A percentile compares a stretch with the other conserved stretches of the same genome.
These are phyloP conservation scores for Drosophila nebulosa DNA, from an alignment of 1,140 invertebrate species.

Conservation along the genomic window DNA sequence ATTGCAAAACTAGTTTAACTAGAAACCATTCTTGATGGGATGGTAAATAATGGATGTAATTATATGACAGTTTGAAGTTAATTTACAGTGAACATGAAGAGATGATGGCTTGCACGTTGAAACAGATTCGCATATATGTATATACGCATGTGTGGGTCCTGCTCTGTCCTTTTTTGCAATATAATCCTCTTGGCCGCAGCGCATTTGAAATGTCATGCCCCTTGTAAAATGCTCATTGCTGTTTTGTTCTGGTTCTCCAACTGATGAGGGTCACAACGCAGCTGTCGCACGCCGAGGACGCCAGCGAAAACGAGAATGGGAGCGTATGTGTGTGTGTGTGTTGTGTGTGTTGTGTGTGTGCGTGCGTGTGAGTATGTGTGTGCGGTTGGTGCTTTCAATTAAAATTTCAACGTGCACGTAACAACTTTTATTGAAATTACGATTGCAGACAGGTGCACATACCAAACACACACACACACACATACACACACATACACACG, in stretches of 20 bases:
- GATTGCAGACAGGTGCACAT: slow-evolving; percentile 60
- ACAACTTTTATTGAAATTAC: slow-evolving; percentile 79
- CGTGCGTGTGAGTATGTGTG: slow-evolving; percentile 11
- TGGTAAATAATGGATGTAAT: slow-evolving; percentile 4
- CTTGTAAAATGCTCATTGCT: slow-evolving; percentile 36
- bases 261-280: slow-evolving; percentile 66
- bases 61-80: slow-evolving; percentile 27
- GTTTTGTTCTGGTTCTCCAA: slow-evolving; percentile 56
- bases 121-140: slow-evolving; percentile 25
- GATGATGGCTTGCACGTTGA: slow-evolving; percentile 2
- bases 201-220: slow-evolving; percentile 48
- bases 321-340: slow-evolving; percentile 1
- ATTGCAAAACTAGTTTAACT: neutral
- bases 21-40: neutral
- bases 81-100: slow-evolving; percentile 19
- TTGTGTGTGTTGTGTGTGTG: slow-evolving; percentile 20
- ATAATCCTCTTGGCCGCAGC: slow-evolving; percentile 46
- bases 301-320: slow-evolving; percentile 12
- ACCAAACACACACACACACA: no score
- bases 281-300: slow-evolving; percentile 55
- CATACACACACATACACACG: slow-evolving; percentile 7
- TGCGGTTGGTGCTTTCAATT: slow-evolving; percentile 71
- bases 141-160: neutral
- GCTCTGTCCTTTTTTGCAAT: slow-evolving; percentile 36
- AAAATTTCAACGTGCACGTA: slow-evolving; percentile 76